A percentile compares a stretch with the other conserved stretches of the same genome.
Evolutionary conservation across 2,797 vertebrate species (phyloP).

Genomic region (Onychomys arenicola): DNA sequence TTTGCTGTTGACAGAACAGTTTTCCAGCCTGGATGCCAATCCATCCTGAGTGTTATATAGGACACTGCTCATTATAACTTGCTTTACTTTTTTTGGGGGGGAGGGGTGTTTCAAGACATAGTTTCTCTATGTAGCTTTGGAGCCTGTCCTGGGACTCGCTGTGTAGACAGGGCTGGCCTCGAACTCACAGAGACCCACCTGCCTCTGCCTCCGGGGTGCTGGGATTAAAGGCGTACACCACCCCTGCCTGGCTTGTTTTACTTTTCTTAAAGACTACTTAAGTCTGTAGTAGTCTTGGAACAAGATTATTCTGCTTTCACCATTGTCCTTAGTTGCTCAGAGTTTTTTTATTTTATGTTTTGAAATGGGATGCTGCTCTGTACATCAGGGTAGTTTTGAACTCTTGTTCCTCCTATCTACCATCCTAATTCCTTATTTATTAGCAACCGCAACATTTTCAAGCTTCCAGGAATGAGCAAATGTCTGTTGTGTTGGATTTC

Average conservation of each 20-base stretch:
- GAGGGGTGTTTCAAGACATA: too few relatives aligned
- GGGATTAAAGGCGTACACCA: too few relatives aligned
- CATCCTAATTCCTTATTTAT: neutral
- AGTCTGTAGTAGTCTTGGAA: neutral
- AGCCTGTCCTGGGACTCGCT: too few relatives aligned
- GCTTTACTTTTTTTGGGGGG: neutral
- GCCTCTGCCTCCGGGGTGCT: too few relatives aligned
- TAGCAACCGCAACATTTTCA: neutral
- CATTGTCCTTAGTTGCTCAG: neutral
- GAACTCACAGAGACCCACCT: too few relatives aligned
- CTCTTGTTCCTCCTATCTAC: neutral
- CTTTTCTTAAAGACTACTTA: neutral
- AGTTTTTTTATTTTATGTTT: neutral
- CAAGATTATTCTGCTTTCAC: neutral
- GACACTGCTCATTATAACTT: neutral
- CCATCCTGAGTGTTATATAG: neutral
- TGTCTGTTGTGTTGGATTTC: slow-evolving; percentile 1
- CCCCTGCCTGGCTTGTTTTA: neutral
- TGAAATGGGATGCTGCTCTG: neutral
- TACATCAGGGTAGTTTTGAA: neutral
- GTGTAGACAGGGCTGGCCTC: too few relatives aligned
- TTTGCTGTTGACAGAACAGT: neutral
- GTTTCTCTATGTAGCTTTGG: too few relatives aligned
- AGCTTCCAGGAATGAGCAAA: neutral
- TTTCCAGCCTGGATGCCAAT: neutral